These are phyloP conservation scores for Astur gentilis DNA, from an alignment of 2,113 vertebrate species.

Conservation along the genomic window DNA sequence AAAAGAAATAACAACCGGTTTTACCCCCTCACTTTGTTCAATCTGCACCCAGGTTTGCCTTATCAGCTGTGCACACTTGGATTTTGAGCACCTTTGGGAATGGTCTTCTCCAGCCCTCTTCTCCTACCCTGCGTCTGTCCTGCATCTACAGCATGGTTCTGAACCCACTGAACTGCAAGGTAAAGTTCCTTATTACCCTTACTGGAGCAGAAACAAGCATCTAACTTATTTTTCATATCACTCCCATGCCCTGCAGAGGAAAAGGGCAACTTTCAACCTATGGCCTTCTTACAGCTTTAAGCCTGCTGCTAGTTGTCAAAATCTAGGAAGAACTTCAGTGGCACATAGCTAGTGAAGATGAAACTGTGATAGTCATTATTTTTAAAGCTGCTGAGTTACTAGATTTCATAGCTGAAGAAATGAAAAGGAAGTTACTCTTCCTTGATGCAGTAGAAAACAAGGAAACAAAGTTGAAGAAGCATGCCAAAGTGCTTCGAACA, in stretches of 20 bases:
- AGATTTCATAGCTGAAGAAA: not conserved
- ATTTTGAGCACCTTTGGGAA: not conserved
- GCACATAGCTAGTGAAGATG: not conserved
- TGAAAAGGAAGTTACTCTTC: not conserved
- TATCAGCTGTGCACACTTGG: not conserved
- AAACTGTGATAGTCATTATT: not conserved
- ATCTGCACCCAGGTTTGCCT: not conserved
- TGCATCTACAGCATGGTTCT: not conserved
- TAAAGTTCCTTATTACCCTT: not conserved
- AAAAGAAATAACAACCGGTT: not conserved
- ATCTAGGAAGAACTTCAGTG: not conserved
- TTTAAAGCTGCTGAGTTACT: not conserved
- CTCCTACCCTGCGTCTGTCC: not conserved
- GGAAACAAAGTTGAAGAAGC: not conserved
- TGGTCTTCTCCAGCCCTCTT: not conserved
- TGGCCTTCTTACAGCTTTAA: not conserved
- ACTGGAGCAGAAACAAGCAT: not conserved
- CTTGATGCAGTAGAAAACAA: not conserved
- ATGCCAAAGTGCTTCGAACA: not conserved
- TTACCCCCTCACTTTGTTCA: not conserved
- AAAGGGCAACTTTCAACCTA: not conserved
- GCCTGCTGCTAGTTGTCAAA: not conserved
- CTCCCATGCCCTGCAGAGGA: not conserved
- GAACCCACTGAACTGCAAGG: not conserved
- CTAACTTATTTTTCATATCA: not conserved